Percentiles rank a stretch among this genome's conserved stretches.
These are phyloP conservation scores for Chinchilla lanigera DNA, from an alignment of 2,113 vertebrate genomes.

Conservation along the genomic window DNA sequence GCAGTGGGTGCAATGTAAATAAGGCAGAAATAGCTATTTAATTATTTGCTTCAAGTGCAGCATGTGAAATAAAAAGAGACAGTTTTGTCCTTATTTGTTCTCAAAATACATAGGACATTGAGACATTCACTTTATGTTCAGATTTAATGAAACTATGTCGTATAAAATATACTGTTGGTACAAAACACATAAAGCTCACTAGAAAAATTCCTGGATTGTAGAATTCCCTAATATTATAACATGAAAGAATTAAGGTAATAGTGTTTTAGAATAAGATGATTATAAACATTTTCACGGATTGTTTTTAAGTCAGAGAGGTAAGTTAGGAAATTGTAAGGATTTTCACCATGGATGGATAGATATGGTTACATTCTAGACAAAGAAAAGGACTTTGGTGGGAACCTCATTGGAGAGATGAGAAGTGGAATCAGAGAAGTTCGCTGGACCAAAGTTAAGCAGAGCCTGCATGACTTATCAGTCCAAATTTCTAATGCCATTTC, in stretches of 20 bases:
- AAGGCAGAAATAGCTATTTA: not conserved
- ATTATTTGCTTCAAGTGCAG: slow-evolving; percentile 20
- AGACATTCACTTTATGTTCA: slow-evolving; percentile 27
- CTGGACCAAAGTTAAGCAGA: not conserved
- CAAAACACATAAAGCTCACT: not conserved
- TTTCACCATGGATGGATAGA: not conserved
- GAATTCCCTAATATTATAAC: not conserved
- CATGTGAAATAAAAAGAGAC: not conserved
- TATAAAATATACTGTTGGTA: not conserved
- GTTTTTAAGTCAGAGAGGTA: not conserved
- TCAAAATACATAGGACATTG: not conserved
- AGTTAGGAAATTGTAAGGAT: not conserved
- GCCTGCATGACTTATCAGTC: not conserved
- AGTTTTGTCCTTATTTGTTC: not conserved
- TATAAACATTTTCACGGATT: not conserved
- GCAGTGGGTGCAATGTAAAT: not conserved
- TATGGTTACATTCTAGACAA: not conserved
- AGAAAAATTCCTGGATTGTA: not conserved
- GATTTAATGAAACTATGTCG: not conserved
- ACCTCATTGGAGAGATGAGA: not conserved
- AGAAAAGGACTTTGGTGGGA: not conserved
- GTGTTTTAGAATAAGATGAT: not conserved
- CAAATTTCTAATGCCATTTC: not conserved
- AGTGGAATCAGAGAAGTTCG: not conserved
- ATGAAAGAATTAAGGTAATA: not conserved